Evolutionary conservation across 1,140 invertebrate species (phyloP), one percentile per base, ranked within the genome.

Genomic region (Drosophila triauraria): DNA sequence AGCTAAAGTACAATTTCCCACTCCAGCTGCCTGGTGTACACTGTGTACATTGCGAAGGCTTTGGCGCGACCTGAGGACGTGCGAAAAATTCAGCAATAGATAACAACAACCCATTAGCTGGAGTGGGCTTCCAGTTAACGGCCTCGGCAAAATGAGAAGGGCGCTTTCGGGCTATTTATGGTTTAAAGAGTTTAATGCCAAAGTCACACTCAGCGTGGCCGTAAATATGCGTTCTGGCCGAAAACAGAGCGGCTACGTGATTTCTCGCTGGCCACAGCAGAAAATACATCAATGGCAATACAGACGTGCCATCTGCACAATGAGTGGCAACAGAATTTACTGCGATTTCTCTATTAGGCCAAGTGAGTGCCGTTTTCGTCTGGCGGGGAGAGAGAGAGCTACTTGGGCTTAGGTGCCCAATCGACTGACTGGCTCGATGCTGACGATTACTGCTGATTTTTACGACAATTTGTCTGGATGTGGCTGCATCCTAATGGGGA

Each of bases 381-480:
- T 20, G 30, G 32, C 48, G 27, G 27, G 27, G 27, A 30, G 48
- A 2, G 23, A 10, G 47, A 42, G 30, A 58, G 65, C 23, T 25
- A 27, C 57, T 40, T 30, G 13, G 59, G 40, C 23, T 61, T 54
- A 44, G 42, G 48, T 78, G 65, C 65, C 75, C 75, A 86, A 82
- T 87, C 67, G 83, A 78, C 71, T 63, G 60, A 54, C 62, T 64
- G 83, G 75, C 54, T 74, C 75, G 64, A 78, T 58, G 61, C 51
- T 67, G 69, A 68, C 57, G 82, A 86, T 80, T 82, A 83, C 67
- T 75, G 75, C 75, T 77, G 75, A 72, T 65, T 72, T 79, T 87
- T 79, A 83, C 57, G 75, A 78, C 83, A 74, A 80, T 77, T 87
- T 87, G 83, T 86, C 83, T 87, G 83, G 32, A 54, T 69, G 61